Conservation (phyloP, 2,888 invertebrate genomes). For the Hermaeophaga mercurialis region DNA sequence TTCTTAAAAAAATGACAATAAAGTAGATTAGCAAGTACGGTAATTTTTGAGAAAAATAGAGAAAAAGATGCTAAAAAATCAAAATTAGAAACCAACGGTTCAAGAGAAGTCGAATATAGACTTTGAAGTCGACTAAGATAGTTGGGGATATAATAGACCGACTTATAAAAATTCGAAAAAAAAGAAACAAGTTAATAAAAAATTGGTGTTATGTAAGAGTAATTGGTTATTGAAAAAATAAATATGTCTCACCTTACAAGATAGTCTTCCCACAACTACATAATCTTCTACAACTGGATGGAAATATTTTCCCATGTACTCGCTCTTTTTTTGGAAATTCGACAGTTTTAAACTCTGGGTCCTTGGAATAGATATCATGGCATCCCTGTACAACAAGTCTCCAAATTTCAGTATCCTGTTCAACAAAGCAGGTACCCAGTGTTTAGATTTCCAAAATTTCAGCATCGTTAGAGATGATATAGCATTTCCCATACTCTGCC, state of each 20-base stretch:
- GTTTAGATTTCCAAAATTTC: constrained; percentile 49
- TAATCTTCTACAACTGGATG: constrained; percentile 48
- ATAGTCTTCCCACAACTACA: constrained; percentile 52
- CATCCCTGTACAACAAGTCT: constrained; percentile 50
- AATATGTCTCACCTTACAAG: constrained; percentile 40
- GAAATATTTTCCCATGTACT: constrained; percentile 45
- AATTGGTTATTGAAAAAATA: neutral
- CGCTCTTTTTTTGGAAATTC: constrained; percentile 45
- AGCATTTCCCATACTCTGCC: constrained; percentile 53
- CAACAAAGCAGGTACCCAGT: constrained; percentile 54
- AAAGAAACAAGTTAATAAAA: neutral
- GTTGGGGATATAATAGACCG: too few relatives aligned
- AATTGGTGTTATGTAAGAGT: too few relatives aligned
- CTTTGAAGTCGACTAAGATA: too few relatives aligned
- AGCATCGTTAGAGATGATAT: constrained; percentile 55
- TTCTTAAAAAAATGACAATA: too few relatives aligned
- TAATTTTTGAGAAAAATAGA: too few relatives aligned
- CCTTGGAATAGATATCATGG: constrained; percentile 41
- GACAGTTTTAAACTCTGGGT: constrained; percentile 39
- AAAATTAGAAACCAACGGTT: too few relatives aligned
- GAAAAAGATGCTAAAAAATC: too few relatives aligned
- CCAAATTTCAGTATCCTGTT: constrained; percentile 54
- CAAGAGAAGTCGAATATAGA: too few relatives aligned
- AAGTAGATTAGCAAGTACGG: too few relatives aligned
- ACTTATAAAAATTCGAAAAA: neutral